Evolutionary conservation across 2,113 vertebrate genomes (phyloP).

Genomic region (Neolamprologus toae): DNA sequence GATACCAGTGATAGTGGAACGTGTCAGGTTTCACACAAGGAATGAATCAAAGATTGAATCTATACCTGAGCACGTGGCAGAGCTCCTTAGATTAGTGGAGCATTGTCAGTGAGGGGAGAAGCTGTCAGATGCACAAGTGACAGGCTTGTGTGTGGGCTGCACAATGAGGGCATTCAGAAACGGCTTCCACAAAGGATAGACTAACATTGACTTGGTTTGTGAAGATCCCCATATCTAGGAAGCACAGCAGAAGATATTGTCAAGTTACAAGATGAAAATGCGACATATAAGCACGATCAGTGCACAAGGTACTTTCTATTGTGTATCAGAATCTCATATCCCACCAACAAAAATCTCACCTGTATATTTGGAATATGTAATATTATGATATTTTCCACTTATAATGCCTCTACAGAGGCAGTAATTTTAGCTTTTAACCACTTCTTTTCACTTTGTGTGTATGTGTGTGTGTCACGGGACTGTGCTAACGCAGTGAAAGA

Average conservation of each 20-base stretch:
- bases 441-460: background rate
- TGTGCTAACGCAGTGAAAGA: constrained; percentile 75
- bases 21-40: background rate
- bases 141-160: background rate
- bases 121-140: background rate
- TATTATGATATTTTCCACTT: background rate
- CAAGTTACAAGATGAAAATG: background rate
- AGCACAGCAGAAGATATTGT: background rate
- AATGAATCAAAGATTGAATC: background rate
- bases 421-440: background rate
- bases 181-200: background rate
- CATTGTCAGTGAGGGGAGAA: background rate
- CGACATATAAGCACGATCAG: background rate
- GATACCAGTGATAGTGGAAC: background rate
- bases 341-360: background rate
- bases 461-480: constrained; percentile 66
- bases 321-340: background rate
- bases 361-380: background rate
- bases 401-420: background rate
- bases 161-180: background rate
- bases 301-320: background rate
- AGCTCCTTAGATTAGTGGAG: background rate
- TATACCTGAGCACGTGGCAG: background rate
- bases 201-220: background rate
- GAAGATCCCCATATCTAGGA: background rate